Conservation (phyloP, 2,888 invertebrate species). For the Acleris holmiana region DNA sequence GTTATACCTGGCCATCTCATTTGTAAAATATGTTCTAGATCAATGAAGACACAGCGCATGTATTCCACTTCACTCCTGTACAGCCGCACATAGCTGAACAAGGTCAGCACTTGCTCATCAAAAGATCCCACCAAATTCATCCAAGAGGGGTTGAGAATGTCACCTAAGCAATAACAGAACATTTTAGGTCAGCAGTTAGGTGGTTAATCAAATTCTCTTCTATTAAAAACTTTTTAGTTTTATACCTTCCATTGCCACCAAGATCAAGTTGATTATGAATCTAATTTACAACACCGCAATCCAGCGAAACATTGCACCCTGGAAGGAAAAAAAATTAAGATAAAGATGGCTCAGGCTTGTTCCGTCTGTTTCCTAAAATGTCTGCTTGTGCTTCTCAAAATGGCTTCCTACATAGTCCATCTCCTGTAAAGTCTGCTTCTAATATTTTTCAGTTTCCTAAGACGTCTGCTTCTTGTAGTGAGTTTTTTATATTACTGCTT, state of each 20-base stretch:
- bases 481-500: too few relatives aligned
- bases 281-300: not conserved
- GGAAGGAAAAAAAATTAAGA: not conserved
- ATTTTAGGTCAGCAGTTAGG: not conserved
- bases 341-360: too few relatives aligned
- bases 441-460: too few relatives aligned
- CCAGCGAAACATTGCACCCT: not conserved
- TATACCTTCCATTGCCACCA: not conserved
- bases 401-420: too few relatives aligned
- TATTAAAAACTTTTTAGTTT: not conserved
- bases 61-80: slow-evolving; percentile 54
- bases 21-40: slow-evolving; percentile 53
- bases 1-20: slow-evolving; percentile 21
- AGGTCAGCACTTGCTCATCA: slow-evolving; percentile 61
- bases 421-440: too few relatives aligned
- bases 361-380: too few relatives aligned
- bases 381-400: too few relatives aligned
- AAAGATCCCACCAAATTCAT: slow-evolving; percentile 60
- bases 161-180: slow-evolving; percentile 39
- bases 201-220: not conserved
- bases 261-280: not conserved
- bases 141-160: slow-evolving; percentile 47
- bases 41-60: slow-evolving; percentile 59
- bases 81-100: slow-evolving; percentile 63
- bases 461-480: too few relatives aligned